These are phyloP conservation scores for Pagetopsis macropterus DNA, from an alignment of 2,797 vertebrate species.

Conservation along the genomic window DNA sequence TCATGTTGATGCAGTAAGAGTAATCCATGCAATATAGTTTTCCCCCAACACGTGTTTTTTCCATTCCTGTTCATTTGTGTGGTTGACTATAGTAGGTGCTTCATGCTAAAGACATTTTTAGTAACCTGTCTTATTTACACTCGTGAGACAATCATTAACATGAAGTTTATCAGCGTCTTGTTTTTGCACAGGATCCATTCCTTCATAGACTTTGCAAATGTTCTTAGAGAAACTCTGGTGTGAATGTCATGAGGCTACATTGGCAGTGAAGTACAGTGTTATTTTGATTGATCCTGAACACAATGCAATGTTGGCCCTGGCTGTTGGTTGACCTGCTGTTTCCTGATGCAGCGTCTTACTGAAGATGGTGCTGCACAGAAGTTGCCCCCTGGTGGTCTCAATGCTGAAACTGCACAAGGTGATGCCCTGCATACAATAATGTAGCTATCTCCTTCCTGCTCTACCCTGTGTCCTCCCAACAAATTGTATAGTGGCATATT, in stretches of 20 bases:
- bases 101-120: neutral
- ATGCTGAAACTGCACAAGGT: conserved; percentile 83
- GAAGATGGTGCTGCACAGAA: conserved; percentile 78
- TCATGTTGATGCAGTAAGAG: conserved; percentile 7
- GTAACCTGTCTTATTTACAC: neutral
- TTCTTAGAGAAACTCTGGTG: conserved; percentile 4
- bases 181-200: neutral
- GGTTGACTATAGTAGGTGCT: conserved; percentile 7
- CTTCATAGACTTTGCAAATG: conserved; percentile 13
- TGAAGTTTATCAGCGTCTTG: neutral
- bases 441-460: conserved; percentile 45
- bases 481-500: conserved; percentile 31
- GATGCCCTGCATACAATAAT: conserved; percentile 55
- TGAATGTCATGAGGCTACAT: neutral
- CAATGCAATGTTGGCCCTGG: conserved; percentile 41
- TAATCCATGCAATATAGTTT: neutral
- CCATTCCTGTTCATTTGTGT: neutral
- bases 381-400: conserved; percentile 84
- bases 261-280: neutral
- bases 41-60: neutral
- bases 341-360: conserved; percentile 77
- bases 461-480: conserved; percentile 37
- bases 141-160: neutral
- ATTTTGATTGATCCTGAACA: conserved; percentile 18
- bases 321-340: conserved; percentile 70